Evolutionary conservation across 2,888 invertebrate genomes (phyloP), one percentile per base, ranked within the genome.

Genomic region (Tortrix viridana): DNA sequence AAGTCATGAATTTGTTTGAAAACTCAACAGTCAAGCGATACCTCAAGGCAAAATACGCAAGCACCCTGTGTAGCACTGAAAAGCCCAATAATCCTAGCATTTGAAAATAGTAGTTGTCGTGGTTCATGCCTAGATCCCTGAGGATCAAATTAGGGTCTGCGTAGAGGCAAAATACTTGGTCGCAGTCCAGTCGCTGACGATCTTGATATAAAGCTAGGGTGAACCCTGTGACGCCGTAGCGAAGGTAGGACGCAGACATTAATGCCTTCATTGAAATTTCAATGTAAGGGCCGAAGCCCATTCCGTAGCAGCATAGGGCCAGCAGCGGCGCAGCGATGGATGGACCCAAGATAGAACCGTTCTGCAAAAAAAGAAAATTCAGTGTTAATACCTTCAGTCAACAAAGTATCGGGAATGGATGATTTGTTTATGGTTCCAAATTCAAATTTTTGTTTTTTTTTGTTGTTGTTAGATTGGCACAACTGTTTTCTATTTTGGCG

Each of bases 211-310:
- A 90, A 0, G 95, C 84, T 1, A 93, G 73, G 1, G 79, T 89
- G 71, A 86, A 94, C 50, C 95, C 96, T 6, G 95, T 93, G 59
- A 96, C 89, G 0, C 95, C 94, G 75, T 94, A 96, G 55, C 96
- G 93, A 18, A 96, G 88, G 78, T 94, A 96, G 0, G 94, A 94
- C 2, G 87, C 74, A 0, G 91, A 86, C 93, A 94, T 94, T 0
- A 94, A 73, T 0, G 88, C 76, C 66, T 80, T 85, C 94, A 94
- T 94, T 19, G 82, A 70, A 0, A 86, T 79, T 78, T 93, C 93
- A 26, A 94, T 93, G 65, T 73, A 75, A 1, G 86, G 81, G 0
- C 93, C 93, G 70, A 93, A 94, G 9, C 95, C 95, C 92, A 95
- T 93, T 1, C 94, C 95, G 71, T 95, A 94, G 67, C 94, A 93